Evolutionary conservation across 1,140 invertebrate genomes (phyloP).

Genomic region (Thaumetopoea pityocampa): DNA sequence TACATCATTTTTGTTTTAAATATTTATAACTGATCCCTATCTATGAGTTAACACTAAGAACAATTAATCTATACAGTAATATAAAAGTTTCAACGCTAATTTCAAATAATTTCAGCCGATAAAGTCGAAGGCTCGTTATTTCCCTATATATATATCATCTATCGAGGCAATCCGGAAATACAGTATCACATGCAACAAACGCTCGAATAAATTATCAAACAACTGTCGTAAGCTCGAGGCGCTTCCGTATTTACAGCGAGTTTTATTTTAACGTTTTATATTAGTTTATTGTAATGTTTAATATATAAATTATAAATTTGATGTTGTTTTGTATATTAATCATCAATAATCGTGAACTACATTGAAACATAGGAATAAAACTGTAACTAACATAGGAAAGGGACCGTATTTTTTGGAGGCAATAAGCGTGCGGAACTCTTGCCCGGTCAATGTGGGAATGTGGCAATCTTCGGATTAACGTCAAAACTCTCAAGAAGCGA

Average conservation of each 20-base stretch:
- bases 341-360: too few relatives aligned
- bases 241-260: conserved; percentile 49
- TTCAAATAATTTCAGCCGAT: conserved; percentile 26
- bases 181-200: conserved; percentile 19
- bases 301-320: too few relatives aligned
- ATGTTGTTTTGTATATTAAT: too few relatives aligned
- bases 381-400: too few relatives aligned
- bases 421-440: too few relatives aligned
- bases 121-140: conserved; percentile 36
- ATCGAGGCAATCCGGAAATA: conserved; percentile 34
- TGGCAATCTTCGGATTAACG: too few relatives aligned
- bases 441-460: too few relatives aligned
- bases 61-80: conserved; percentile 35
- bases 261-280: conserved; percentile 52
- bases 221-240: conserved; percentile 55
- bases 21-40: conserved; percentile 39
- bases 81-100: conserved; percentile 38
- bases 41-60: conserved; percentile 39
- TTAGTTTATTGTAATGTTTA: conserved; percentile 36
- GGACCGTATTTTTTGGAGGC: too few relatives aligned
- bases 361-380: too few relatives aligned
- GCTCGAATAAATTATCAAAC: conserved; percentile 32
- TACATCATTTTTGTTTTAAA: conserved; percentile 36
- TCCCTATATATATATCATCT: conserved; percentile 45
- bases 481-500: too few relatives aligned